Evolutionary conservation across 1,140 invertebrate species (phyloP).

Genomic region (Pissodes strobi): DNA sequence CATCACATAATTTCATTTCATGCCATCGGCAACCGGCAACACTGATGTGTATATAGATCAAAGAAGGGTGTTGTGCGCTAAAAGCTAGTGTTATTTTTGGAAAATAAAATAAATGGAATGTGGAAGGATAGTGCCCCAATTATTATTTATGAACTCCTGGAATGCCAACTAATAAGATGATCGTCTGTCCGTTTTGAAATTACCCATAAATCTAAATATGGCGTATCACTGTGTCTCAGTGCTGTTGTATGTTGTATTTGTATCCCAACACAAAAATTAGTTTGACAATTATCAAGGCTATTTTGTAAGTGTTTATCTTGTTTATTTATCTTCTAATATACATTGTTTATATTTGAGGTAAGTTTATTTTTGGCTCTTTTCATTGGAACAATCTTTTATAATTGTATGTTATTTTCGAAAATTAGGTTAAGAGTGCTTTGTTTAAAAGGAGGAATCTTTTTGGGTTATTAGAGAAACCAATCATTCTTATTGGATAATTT

Average conservation of each 20-base stretch:
- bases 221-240: no score
- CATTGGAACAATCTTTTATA: background rate
- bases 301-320: conserved; percentile 13
- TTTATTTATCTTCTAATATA: conserved; percentile 13
- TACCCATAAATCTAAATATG: conserved; percentile 1
- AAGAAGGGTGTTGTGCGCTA: conserved; percentile 19
- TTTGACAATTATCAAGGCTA: conserved; percentile 8
- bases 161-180: conserved; percentile 6
- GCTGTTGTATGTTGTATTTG: no score
- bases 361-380: conserved; percentile 7
- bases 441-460: conserved; percentile 5
- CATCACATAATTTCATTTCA: no score
- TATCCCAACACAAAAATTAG: background rate
- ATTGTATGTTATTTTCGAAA: background rate
- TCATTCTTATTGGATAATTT: no score
- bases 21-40: background rate
- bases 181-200: background rate
- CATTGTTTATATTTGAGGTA: conserved; percentile 3
- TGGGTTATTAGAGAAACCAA: conserved; percentile 4
- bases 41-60: conserved; percentile 1
- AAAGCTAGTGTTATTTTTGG: conserved; percentile 10
- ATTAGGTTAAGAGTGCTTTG: conserved; percentile 16
- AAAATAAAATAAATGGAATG: conserved; percentile 20
- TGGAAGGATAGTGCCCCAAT: conserved; percentile 32
- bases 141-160: conserved; percentile 27